These are phyloP conservation scores for Drosophila subsilvestris DNA, from an alignment of 2,888 invertebrate species.

Conservation along the genomic window DNA sequence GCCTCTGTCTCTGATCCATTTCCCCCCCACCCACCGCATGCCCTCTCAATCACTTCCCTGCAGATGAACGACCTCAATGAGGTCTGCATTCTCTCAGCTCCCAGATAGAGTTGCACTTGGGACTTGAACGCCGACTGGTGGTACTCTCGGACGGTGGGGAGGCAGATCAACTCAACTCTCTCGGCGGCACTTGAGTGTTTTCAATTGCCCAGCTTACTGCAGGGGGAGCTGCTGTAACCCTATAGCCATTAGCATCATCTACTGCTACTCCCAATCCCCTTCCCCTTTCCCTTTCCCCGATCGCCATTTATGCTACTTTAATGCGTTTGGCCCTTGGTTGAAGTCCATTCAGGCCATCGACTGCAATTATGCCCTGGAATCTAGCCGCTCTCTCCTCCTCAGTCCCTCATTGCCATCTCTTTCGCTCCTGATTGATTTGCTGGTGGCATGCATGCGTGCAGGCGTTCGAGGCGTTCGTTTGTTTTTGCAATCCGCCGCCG, in stretches of 20 bases:
- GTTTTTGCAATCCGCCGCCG: slow-evolving; percentile 53
- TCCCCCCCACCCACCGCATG: slow-evolving; percentile 50
- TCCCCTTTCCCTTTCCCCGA: slow-evolving; percentile 27
- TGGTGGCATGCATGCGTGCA: slow-evolving; percentile 57
- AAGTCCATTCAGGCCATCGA: slow-evolving; percentile 48
- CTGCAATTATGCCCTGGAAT: slow-evolving; percentile 65
- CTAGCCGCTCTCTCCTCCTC: slow-evolving; percentile 5
- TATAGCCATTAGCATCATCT: slow-evolving; percentile 45
- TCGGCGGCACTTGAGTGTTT: slow-evolving; percentile 71
- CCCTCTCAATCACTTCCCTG: slow-evolving; percentile 40
- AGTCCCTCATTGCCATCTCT: slow-evolving; percentile 3
- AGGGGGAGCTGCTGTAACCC: not conserved
- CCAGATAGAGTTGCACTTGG: slow-evolving; percentile 56
- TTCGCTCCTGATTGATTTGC: slow-evolving; percentile 37
- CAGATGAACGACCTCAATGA: slow-evolving; percentile 72
- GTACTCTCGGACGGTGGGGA: slow-evolving; percentile 44
- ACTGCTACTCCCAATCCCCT: slow-evolving; percentile 41
- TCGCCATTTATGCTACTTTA: slow-evolving; percentile 60
- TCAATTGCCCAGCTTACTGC: slow-evolving; percentile 55
- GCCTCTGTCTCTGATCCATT: slow-evolving; percentile 30
- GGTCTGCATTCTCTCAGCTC: slow-evolving; percentile 53
- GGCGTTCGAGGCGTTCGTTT: slow-evolving; percentile 12
- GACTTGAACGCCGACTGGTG: not conserved
- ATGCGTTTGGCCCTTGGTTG: slow-evolving; percentile 57
- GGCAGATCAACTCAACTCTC: slow-evolving; percentile 57